Evolutionary conservation across 2,888 invertebrate species (phyloP), one percentile per base, ranked within the genome.

Genomic region (Acronicta aceris): DNA sequence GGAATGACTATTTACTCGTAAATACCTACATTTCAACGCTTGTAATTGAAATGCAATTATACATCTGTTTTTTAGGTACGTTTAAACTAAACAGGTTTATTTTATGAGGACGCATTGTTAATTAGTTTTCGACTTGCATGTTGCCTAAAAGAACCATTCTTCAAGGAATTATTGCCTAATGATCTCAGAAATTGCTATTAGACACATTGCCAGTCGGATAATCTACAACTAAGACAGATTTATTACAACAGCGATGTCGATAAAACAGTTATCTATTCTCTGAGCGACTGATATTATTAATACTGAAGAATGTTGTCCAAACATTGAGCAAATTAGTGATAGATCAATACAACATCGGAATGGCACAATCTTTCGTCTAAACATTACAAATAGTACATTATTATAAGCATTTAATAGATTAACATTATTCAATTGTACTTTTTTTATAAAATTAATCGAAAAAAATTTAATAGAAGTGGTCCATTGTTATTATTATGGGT

Each of bases 311-410:
- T 69, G 65, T 61, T 51, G 59, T 74, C 62, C 46, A 47, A 72
- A 62, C 59, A 64, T 82, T 82, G 82, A 82, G 82, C 82, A 82
- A 74, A 48, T 53, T 38, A 70, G 60, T 46, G 51, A 70, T 42
- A 57, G 2, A 58, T 57, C 49, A 50, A 68, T 62, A 67, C 40
- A 59, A 60, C 36, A 65, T 55, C 46, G 46, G 61, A 70, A 66
- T 77, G 72, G 63, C 67, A 77, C 71, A 50, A 63, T 67, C 40
- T 33, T 61, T 54, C 49, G 10, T 60, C 47, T 59, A 59, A 71
- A 64, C n/a, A 54, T 61, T 66, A 66, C 30, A 53, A 51, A 51
- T 65, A 54, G 50, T 64, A 57, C 33, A 55, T 56, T 48, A 61
- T 50, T 61, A 59, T 56, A 54, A 52, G 61, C 46, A 55, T 63